A percentile compares a stretch with the other conserved stretches of the same genome.
phyloP scores from a whole-genome alignment of 2,113 vertebrate species.

The Lophochroa leadbeateri region DNA sequence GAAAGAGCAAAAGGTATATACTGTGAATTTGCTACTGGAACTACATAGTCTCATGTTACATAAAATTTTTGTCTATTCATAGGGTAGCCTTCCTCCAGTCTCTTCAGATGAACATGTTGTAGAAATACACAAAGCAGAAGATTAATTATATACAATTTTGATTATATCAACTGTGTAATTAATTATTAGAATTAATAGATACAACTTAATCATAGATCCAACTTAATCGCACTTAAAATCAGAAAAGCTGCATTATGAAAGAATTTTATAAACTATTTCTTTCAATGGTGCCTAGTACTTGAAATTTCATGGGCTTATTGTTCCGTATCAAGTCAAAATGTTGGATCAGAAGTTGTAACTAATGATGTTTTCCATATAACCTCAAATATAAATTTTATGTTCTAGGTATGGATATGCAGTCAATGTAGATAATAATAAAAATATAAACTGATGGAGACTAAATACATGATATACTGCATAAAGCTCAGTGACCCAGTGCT shows the following conservation, averaged over 20 bases:
- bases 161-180: neutral
- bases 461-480: neutral
- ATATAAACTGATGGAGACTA: neutral
- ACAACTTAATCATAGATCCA: neutral
- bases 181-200: neutral
- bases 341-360: neutral
- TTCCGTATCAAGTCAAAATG: neutral
- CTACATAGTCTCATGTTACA: too few species aligned
- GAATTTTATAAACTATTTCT: neutral
- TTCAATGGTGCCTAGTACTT: neutral
- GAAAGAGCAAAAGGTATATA: too few species aligned
- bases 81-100: accelerated
- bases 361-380: neutral
- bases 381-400: neutral
- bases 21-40: too few species aligned
- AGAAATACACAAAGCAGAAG: neutral
- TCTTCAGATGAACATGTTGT: neutral
- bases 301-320: neutral
- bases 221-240: neutral
- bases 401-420: neutral
- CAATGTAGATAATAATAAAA: neutral
- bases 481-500: neutral
- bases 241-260: neutral
- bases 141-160: neutral
- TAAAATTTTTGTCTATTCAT: too few species aligned